A percentile compares a stretch with the other conserved stretches of the same genome.
phyloP scores from a whole-genome alignment of 2,888 invertebrate genomes.

The Pristionchus mayeri region DNA sequence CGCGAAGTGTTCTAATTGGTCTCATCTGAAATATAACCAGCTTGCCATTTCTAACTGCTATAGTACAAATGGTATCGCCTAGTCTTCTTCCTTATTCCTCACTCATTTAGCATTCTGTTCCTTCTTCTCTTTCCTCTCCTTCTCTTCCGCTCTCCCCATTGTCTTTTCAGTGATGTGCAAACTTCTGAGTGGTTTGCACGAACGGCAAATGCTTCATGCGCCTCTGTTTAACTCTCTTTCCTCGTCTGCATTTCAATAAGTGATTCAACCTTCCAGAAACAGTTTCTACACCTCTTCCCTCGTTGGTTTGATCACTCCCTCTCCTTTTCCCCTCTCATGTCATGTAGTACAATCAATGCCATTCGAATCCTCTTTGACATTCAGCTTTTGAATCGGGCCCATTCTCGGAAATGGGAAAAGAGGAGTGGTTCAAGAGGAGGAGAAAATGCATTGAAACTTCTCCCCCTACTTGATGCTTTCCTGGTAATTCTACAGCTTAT shows the following conservation, averaged over 20 bases:
- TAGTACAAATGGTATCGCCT: too few species aligned
- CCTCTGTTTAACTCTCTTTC: neutral
- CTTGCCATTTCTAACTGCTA: too few species aligned
- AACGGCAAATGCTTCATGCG: neutral
- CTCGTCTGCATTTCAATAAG: neutral
- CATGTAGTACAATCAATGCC: conserved; percentile 34
- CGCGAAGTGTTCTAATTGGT: too few species aligned
- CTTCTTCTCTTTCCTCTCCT: conserved; percentile 10
- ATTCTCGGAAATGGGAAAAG: conserved; percentile 38
- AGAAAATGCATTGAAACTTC: too few species aligned
- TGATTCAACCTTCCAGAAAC: conserved; percentile 14
- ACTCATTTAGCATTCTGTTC: neutral
- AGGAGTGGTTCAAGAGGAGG: conserved; percentile 30
- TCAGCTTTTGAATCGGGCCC: conserved; percentile 8
- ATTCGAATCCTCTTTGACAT: conserved; percentile 23
- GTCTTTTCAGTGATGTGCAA: conserved; percentile 25
- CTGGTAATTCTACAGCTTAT: too few species aligned
- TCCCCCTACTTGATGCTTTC: too few species aligned
- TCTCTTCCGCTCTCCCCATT: conserved; percentile 7
- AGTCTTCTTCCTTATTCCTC: conserved; percentile 5
- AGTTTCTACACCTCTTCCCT: conserved; percentile 2
- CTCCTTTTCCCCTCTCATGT: neutral
- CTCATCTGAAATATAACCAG: too few species aligned
- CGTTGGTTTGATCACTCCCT: conserved; percentile 17
- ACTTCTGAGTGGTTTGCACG: neutral